Base-by-base conservation (phyloP, 2,888 invertebrate species). In the Panopea generosa region DNA sequence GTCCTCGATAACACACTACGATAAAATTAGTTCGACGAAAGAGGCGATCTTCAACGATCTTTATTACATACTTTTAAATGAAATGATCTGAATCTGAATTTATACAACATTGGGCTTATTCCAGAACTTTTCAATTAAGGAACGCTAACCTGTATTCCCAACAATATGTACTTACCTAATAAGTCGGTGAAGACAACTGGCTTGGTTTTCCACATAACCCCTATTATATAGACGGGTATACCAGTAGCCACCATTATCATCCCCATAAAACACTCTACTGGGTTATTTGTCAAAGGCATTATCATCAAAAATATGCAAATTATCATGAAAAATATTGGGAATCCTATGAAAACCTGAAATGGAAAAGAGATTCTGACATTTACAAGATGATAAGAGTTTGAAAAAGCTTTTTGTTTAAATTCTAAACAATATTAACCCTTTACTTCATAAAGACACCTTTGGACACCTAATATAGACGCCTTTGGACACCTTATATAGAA, bases 211-310 rank as follows among this genome's bases (percentile, higher is more conserved):
- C 93, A 93, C 72, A 85, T 82, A 16, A 93, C 90, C 0, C 92
- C 91, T 7, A 96, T 86, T 87, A 96, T 95, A 92, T 97, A 97
- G 14, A 97, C 95, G 9, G 97, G 97, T 77, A 97, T 94, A 7
- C 91, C 91, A 1, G 90, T 88, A 27, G 84, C 74, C 2, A 90
- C 86, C 80, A 92, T 89, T 18, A 86, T 73, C 9, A 92, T 85
- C 6, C 90, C 91, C 77, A 90, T 87, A 20, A 91, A 78, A 62
- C 90, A 90, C 72, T 91, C 91, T 74, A 74, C 84, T n/a, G 91
- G 90, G 57, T 83, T 88, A 69, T 86, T 85, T 11, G 90, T 87
- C 62, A 92, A 83, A 1, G 91, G 91, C 59, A 89, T 86, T 9
- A 91, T 77, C 63, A 91, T 83, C 73, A 92, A 84, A 78, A 91